These are phyloP conservation scores for Salvelinus fontinalis DNA, from an alignment of 2,113 vertebrate species.

Conservation along the genomic window DNA sequence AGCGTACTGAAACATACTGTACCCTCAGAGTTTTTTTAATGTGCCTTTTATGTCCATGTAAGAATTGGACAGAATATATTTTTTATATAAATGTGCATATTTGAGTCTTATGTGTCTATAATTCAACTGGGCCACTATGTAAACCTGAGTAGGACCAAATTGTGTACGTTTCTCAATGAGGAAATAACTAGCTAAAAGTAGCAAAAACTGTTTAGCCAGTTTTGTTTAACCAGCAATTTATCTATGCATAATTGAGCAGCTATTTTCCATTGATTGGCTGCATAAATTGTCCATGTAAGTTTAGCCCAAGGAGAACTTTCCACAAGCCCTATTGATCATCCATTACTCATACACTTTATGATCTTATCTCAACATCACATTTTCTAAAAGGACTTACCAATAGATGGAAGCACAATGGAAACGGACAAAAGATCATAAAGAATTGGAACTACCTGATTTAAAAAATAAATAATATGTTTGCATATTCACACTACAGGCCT, in stretches of 20 bases:
- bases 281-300: constrained; percentile 23
- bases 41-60: constrained; percentile 18
- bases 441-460: too few relatives aligned
- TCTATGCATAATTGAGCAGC: not conserved
- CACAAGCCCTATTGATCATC: constrained; percentile 30
- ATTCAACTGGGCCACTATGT: too few relatives aligned
- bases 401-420: too few relatives aligned
- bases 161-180: too few relatives aligned
- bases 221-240: constrained; percentile 1
- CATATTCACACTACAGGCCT: too few relatives aligned
- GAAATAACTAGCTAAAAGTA: too few relatives aligned
- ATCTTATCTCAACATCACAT: constrained; percentile 2
- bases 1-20: not conserved
- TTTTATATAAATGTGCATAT: too few relatives aligned
- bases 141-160: too few relatives aligned
- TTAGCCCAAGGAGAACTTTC: constrained; percentile 16
- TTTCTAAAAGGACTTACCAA: not conserved
- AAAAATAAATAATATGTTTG: too few relatives aligned
- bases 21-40: not conserved
- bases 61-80: constrained; percentile 41
- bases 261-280: constrained; percentile 20
- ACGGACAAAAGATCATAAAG: too few relatives aligned
- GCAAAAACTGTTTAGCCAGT: not conserved
- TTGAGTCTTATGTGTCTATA: too few relatives aligned
- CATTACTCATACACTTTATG: constrained; percentile 15